These are phyloP conservation scores for Danio kyathit DNA, from an alignment of 2,797 vertebrate genomes.

Conservation along the genomic window DNA sequence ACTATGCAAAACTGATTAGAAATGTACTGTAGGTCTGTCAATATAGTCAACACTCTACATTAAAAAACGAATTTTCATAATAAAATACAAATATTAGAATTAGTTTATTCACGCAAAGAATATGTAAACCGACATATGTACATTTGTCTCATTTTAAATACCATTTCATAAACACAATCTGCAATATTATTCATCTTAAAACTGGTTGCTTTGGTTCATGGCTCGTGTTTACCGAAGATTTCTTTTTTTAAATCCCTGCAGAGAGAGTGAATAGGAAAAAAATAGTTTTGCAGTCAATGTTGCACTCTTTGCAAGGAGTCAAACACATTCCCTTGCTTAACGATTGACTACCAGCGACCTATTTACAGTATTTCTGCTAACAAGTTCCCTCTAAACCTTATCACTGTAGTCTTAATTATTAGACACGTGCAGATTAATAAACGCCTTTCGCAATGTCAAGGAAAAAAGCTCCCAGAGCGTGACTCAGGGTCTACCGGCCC, in stretches of 20 bases:
- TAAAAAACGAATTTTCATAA: too few relatives aligned
- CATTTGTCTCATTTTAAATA: too few relatives aligned
- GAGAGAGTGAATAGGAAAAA: neutral
- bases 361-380: neutral
- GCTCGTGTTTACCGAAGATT: neutral
- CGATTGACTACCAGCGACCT: neutral
- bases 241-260: neutral
- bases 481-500: neutral
- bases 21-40: neutral
- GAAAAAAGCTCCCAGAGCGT: neutral
- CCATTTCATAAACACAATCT: neutral
- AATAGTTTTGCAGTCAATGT: too few relatives aligned
- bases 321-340: neutral
- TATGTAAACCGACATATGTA: too few relatives aligned
- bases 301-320: neutral
- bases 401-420: slow-evolving; percentile 2
- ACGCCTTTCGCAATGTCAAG: neutral
- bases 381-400: neutral
- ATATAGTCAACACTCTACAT: too few relatives aligned
- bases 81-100: too few relatives aligned
- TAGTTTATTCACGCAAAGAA: too few relatives aligned
- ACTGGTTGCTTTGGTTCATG: neutral
- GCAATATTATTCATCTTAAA: neutral
- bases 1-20: neutral
- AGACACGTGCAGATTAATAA: neutral